phyloP scores from a whole-genome alignment of 1,140 invertebrate species.

The Tetraneura akinire region DNA sequence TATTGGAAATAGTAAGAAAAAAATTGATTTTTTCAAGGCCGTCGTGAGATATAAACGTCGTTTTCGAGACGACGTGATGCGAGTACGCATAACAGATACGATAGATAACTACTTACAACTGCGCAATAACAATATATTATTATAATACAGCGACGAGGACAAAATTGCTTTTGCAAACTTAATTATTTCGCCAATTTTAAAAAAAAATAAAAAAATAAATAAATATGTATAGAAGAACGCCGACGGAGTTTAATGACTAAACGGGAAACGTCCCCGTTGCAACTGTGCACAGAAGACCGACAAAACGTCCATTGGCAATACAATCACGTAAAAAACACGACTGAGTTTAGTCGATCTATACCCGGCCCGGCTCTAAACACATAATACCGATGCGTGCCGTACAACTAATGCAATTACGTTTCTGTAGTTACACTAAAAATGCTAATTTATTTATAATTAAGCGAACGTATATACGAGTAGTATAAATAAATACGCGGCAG shows the following conservation, averaged over 20 bases:
- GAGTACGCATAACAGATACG: too few relatives aligned
- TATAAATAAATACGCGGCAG: too few relatives aligned
- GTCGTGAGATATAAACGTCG: not conserved
- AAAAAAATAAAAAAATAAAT: too few relatives aligned
- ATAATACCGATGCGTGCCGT: slow-evolving; percentile 18
- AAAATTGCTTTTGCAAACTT: not conserved
- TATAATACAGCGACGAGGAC: too few relatives aligned
- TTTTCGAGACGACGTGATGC: too few relatives aligned
- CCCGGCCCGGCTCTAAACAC: not conserved
- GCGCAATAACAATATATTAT: too few relatives aligned
- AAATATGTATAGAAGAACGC: too few relatives aligned
- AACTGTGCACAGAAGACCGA: not conserved
- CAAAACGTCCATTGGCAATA: slow-evolving; percentile 15
- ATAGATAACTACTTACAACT: too few relatives aligned
- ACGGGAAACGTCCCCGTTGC: too few relatives aligned
- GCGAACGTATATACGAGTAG: too few relatives aligned
- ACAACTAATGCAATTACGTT: not conserved
- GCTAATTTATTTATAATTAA: too few relatives aligned
- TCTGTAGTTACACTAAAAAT: too few relatives aligned
- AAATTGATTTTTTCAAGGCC: not conserved
- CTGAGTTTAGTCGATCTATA: slow-evolving; percentile 2
- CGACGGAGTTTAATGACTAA: not conserved
- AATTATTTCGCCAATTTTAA: slow-evolving; percentile 21
- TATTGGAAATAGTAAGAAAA: not conserved
- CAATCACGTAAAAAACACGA: slow-evolving; percentile 38